A percentile compares a stretch with the other conserved stretches of the same genome.
Conservation (phyloP, 2,113 vertebrate genomes). For the Scophthalmus maximus region DNA sequence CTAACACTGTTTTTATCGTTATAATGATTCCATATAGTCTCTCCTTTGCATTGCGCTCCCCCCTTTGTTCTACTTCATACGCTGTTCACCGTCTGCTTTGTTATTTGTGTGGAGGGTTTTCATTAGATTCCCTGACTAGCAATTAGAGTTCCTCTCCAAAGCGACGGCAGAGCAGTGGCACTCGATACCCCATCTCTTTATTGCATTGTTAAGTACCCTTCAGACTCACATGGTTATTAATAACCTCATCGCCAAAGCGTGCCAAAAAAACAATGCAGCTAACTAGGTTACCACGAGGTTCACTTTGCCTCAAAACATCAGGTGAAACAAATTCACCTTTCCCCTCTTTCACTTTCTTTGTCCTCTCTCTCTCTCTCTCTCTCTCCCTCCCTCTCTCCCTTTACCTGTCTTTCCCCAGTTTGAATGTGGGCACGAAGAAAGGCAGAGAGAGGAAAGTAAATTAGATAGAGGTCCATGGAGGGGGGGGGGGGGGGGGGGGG, state of each 20-base stretch:
- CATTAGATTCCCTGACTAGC: constrained; percentile 75
- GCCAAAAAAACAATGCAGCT: constrained; percentile 54
- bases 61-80: constrained; percentile 63
- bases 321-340: constrained; percentile 68
- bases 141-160: constrained; percentile 80
- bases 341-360: constrained; percentile 41
- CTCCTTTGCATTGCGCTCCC: constrained; percentile 51
- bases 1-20: constrained; percentile 49
- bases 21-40: constrained; percentile 61
- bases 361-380: constrained; percentile 32
- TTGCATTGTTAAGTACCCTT: constrained; percentile 81
- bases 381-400: constrained; percentile 41
- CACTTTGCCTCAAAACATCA: constrained; percentile 74
- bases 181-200: constrained; percentile 76
- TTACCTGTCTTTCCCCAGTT: constrained; percentile 57
- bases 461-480: constrained; percentile 78
- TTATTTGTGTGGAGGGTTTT: constrained; percentile 81
- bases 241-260: constrained; percentile 74
- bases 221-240: constrained; percentile 79
- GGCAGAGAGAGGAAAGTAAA: constrained; percentile 80
- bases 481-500: constrained; percentile 53
- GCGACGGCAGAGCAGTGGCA: constrained; percentile 68
- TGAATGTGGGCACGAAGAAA: constrained; percentile 70
- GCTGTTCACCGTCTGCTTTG: constrained; percentile 70
- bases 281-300: constrained; percentile 69